Evolutionary conservation across 2,113 vertebrate species (phyloP), one percentile per base, ranked within the genome.

Genomic region (Caracal caracal): DNA sequence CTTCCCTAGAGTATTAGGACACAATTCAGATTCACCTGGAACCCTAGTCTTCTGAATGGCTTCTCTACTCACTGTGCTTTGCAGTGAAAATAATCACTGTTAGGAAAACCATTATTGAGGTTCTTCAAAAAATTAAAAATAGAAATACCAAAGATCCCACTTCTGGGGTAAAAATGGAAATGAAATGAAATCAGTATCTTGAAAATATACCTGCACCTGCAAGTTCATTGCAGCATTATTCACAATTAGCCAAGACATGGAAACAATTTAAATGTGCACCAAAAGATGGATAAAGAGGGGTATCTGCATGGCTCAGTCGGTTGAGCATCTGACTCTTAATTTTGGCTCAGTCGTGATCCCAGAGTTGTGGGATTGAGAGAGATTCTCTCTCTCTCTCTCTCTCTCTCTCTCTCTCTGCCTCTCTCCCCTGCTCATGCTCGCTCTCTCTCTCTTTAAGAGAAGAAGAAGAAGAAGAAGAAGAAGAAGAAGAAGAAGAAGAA

Each of bases 41-140:
- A 84, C 13, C 53, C 78, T 70, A 70, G 7, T 65, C 30, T 95
- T 68, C 71, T 37, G 13, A 28, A 73, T n/a, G 56, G 30, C 66
- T 88, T 94, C 68, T 92, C 68, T 78, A 83, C 10, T 89, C 89
- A 73, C 33, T 92, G n/a, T 71, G 59, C 28, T 94, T 88, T 94
- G 51, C 43, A 65, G 26, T 65, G 61, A 92, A 78, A 94, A 94
- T 4, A 80, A 66, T 26, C 15, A 40, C 37, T 59, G 8, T 47
- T 70, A 80, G 63, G 63, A 17, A 93, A 86, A 88, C 61, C 24
- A 61, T 51, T 80, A 71, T 37, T 51, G 33, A 61, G 37, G 3
- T 71, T 78, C 24, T 37, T 71, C 68, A 75, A 83, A 89, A 83
- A 40, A 53, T 43, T 43, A 61, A 88, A 51, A 82, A 43, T 43